Evolutionary conservation across 2,797 vertebrate genomes (phyloP).

Genomic region (Tiaroga cobitis): DNA sequence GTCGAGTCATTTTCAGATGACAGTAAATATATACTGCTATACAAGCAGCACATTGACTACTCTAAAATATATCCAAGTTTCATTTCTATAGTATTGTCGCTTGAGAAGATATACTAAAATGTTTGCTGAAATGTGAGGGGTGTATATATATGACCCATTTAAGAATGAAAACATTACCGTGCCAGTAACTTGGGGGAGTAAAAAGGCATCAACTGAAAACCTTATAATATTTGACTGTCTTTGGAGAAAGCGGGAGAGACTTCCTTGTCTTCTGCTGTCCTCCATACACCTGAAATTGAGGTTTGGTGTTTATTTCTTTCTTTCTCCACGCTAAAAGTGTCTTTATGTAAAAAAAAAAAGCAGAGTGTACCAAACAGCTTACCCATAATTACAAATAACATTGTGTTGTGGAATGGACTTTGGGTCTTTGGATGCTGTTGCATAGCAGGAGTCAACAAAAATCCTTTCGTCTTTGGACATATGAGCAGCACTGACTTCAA

Average conservation of each 20-base stretch:
- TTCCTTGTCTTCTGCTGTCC: slow-evolving; percentile 70
- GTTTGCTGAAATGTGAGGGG: no score
- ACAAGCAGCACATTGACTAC: no score
- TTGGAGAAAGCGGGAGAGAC: slow-evolving; percentile 65
- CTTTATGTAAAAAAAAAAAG: neutral
- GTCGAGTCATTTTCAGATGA: no score
- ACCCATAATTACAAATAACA: slow-evolving; percentile 73
- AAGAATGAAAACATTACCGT: slow-evolving; percentile 57
- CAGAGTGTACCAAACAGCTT: neutral
- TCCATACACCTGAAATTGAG: slow-evolving; percentile 70
- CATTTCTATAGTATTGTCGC: no score
- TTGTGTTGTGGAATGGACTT: slow-evolving; percentile 57
- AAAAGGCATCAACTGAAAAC: slow-evolving; percentile 73
- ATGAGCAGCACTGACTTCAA: slow-evolving; percentile 58
- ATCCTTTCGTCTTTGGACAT: slow-evolving; percentile 63
- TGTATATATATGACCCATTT: neutral
- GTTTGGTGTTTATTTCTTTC: neutral
- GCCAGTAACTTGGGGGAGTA: slow-evolving; percentile 60
- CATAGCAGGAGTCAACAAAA: slow-evolving; percentile 70
- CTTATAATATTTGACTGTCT: slow-evolving; percentile 55
- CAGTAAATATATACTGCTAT: no score
- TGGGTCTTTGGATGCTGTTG: slow-evolving; percentile 62
- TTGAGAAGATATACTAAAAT: no score
- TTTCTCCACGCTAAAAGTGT: neutral
- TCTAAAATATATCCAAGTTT: no score